Evolutionary conservation across 2,888 invertebrate genomes (phyloP), one percentile per base, ranked within the genome.

Genomic region (Orthonevra nobilis): DNA sequence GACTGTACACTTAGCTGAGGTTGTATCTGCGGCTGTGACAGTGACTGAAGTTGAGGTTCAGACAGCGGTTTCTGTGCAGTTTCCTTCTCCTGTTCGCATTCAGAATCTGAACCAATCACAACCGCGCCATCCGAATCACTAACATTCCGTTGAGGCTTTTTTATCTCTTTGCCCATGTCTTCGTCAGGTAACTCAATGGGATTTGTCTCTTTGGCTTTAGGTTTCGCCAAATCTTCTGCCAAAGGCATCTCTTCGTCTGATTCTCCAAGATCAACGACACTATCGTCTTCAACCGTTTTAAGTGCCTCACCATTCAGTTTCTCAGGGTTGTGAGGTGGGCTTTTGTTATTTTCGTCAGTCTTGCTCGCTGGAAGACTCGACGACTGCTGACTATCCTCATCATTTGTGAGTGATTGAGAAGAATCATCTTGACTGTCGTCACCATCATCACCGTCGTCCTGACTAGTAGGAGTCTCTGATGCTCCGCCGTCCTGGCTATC

Each of bases 61-160:
- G 5, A 14, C 14, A 2, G 38, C n/a, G 4, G 9, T 23, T 48
- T 0, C 20, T 19, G 19, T 14, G 52, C 12, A 20, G 17, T 68
- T 50, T 61, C 50, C 64, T 75, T 82, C 60, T 82, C 75, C 19
- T 32, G 48, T 74, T 84, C 84, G 20, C 81, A 81, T 20, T 87
- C 87, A 0, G 87, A 88, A 52, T 87, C 87, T 1, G 88, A 87
- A n/a, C 85, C 84, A 50, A 87, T 88, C n/a, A 87, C 72, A 32
- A 87, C 87, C 0, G 87, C 87, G 42, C 86, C 88, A 66, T 87
- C 87, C 0, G 86, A 87, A 38, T 84, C 84, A 12, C 74, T 82
- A 14, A 81, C 12, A 23, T 34, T 61, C 12, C 17, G 61, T 3
- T 64, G 34, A 9, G 61, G 61, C 5, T 54, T 63, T 6, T 14